Evolutionary conservation across 2,888 invertebrate genomes (phyloP), one percentile per base, ranked within the genome.

Genomic region (Cheilosia pagana): DNA sequence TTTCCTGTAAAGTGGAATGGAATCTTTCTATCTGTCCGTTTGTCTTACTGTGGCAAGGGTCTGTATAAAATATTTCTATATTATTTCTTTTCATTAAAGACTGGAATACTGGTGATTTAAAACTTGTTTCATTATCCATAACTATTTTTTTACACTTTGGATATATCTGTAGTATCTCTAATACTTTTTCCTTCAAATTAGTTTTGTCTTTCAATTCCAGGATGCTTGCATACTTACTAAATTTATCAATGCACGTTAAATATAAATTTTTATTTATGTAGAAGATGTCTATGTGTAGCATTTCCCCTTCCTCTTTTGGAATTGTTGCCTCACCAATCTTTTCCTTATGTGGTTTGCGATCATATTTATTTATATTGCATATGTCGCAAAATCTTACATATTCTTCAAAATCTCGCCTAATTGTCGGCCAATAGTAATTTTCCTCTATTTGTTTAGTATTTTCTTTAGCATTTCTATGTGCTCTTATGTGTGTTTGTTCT

Each of bases 101-200:
- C 77, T 83, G 70, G 57, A 87, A 87, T 59, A 68, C 71, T 14
- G 55, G 16, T 7, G 78, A 71, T 1, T 16, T 48, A n/a, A 87
- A 74, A n/a, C 78, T 79, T 39, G 81, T 68, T 70, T 83, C 74
- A 16, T 87, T 81, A 31, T 87, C 78, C 5, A 81, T 16, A 23
- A 72, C 70, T n/a, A 60, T 74, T 16, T 55, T 50, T 43, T 75
- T 81, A 0, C 50, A 55, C 21, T 76, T 50, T 10, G 75, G 75
- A 39, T 70, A 79, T 1, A 14, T 50, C 41, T 86, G 81, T 21
- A 86, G 23, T 3, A 86, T 6, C 23, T 86, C 85, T 50, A 71
- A 57, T 0, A 76, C 68, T 59, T 77, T 86, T 45, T 78, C 75
- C 14, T 67, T 68, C 53, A 86, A 35, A 19, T 72, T 76, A 8